A percentile compares a stretch with the other conserved stretches of the same genome.
These are phyloP conservation scores for Zootoca vivipara DNA, from an alignment of 2,113 vertebrate genomes.

Conservation along the genomic window DNA sequence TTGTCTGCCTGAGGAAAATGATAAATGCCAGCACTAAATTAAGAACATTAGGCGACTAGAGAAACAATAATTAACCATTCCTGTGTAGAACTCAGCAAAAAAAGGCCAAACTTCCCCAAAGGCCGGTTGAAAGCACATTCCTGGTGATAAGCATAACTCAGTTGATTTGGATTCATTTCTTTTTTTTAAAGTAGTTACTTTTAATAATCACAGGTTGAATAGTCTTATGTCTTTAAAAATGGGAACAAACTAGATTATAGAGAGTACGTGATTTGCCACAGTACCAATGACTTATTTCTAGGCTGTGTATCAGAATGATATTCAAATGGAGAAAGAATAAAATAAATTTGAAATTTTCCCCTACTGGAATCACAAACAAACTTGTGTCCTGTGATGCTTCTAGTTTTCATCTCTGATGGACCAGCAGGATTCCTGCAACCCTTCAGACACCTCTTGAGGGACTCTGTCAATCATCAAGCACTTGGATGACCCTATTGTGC, in stretches of 20 bases:
- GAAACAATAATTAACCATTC: not conserved
- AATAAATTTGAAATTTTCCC: not conserved
- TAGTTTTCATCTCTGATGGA: not conserved
- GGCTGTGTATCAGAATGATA: not conserved
- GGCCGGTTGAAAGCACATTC: not conserved
- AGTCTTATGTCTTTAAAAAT: not conserved
- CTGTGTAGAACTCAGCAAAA: not conserved
- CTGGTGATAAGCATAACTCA: not conserved
- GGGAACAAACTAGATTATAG: not conserved
- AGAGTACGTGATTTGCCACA: not conserved
- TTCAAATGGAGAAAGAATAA: too few relatives aligned
- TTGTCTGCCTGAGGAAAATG: not conserved
- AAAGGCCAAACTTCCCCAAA: not conserved
- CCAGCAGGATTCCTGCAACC: not conserved
- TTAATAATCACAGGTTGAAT: not conserved
- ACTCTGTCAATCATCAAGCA: not conserved
- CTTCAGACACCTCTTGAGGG: not conserved
- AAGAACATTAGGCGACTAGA: not conserved
- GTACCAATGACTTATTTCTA: not conserved
- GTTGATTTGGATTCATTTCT: not conserved
- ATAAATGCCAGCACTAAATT: conserved; percentile 9
- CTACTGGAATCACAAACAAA: not conserved
- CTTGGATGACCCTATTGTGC: not conserved
- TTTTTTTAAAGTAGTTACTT: not conserved
- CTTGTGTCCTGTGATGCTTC: not conserved